Conservation (phyloP, 1,140 invertebrate species). For the Tetramorium parvispinum region DNA sequence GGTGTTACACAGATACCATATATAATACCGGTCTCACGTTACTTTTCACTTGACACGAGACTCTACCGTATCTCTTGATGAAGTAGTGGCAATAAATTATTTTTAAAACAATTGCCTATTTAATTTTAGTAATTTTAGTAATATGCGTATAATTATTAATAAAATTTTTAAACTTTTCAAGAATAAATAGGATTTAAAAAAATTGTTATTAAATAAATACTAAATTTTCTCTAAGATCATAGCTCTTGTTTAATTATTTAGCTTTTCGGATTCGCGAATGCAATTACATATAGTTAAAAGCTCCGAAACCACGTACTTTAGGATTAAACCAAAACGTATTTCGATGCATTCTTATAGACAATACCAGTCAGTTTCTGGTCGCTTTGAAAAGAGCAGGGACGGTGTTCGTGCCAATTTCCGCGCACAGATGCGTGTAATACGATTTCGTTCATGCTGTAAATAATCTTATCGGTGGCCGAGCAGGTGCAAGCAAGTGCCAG, state of each 20-base stretch:
- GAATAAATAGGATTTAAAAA: slow-evolving; percentile 4
- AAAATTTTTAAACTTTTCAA: neutral
- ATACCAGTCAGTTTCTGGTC: slow-evolving; percentile 37
- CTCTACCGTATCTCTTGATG: too few relatives aligned
- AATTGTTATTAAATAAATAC: neutral
- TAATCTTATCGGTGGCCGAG: slow-evolving; percentile 69
- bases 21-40: neutral
- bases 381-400: slow-evolving; percentile 51
- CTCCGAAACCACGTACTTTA: neutral
- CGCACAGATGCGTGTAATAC: slow-evolving; percentile 72
- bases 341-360: slow-evolving; percentile 25
- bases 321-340: slow-evolving; percentile 12
- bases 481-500: slow-evolving; percentile 60
- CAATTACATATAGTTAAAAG: slow-evolving; percentile 14
- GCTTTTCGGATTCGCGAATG: neutral
- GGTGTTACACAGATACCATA: neutral
- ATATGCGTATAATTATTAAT: neutral
- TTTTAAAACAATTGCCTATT: neutral
- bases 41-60: too few relatives aligned
- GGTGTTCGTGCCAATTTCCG: slow-evolving; percentile 60
- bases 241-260: neutral
- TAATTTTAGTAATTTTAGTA: neutral
- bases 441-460: slow-evolving; percentile 70
- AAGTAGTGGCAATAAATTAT: neutral
- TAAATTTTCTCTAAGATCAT: neutral